phyloP scores from a whole-genome alignment of 92 coral and sea anemone genomes.

The Isaurus tuberculatus region DNA sequence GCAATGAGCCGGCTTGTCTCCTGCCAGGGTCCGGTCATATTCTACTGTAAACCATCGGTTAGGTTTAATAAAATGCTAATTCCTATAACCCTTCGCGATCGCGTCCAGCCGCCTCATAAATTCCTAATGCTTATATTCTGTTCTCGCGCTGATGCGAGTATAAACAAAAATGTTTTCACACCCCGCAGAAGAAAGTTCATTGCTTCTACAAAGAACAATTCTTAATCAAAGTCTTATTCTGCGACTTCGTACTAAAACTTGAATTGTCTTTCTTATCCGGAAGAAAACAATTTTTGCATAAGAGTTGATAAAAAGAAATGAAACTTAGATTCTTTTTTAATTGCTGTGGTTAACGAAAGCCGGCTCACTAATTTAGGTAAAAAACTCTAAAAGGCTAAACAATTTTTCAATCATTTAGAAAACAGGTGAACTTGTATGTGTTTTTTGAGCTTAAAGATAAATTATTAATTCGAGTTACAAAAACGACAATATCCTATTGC shows the following conservation, averaged over 20 bases:
- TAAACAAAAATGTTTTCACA: constrained; percentile 17
- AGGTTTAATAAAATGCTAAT: constrained; percentile 42
- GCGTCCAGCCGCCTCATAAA: constrained; percentile 23
- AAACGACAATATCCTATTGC: background rate
- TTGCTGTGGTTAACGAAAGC: constrained; percentile 19
- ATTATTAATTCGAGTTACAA: constrained; percentile 15
- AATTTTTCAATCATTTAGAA: background rate
- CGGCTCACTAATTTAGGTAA: background rate
- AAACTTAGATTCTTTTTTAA: background rate
- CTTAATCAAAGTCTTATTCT: constrained; percentile 10
- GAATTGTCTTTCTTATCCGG: background rate
- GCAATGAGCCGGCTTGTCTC: background rate
- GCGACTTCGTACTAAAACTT: background rate
- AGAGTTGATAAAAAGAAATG: background rate
- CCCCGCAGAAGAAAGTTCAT: background rate
- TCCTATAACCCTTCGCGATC: constrained; percentile 28
- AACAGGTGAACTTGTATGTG: constrained; percentile 16
- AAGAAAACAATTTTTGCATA: background rate
- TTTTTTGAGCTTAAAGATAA: background rate
- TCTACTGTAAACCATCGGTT: constrained; percentile 33
- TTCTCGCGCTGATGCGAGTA: constrained; percentile 5
- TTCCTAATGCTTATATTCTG: constrained; percentile 24
- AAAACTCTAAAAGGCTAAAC: constrained; percentile 30
- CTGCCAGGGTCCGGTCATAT: constrained; percentile 39
- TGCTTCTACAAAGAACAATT: background rate